phyloP scores from a whole-genome alignment of 2,113 vertebrate species.

The Collichthys lucidus region DNA sequence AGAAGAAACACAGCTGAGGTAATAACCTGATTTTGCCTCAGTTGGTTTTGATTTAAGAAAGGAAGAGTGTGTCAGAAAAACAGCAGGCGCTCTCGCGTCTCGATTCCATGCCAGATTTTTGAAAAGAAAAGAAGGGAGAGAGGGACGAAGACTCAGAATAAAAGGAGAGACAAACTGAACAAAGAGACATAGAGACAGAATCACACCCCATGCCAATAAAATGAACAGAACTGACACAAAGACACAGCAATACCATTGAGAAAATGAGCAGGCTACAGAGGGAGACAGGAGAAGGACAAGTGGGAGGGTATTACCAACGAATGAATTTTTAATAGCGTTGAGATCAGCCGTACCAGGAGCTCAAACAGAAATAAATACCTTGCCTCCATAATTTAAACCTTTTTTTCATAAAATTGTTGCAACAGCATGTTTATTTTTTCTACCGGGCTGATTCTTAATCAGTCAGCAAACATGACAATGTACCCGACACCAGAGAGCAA shows the following conservation, averaged over 20 bases:
- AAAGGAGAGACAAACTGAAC: conserved; percentile 67
- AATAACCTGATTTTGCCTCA: conserved; percentile 80
- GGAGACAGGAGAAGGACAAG: conserved; percentile 45
- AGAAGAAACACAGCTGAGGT: conserved; percentile 68
- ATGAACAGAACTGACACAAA: conserved; percentile 74
- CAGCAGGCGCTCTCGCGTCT: conserved; percentile 74
- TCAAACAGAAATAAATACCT: conserved; percentile 69
- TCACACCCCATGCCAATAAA: conserved; percentile 67
- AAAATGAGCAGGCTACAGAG: conserved; percentile 46
- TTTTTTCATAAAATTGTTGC: conserved; percentile 30
- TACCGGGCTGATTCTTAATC: conserved; percentile 56
- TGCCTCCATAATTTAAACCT: conserved; percentile 49
- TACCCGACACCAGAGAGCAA: conserved; percentile 55
- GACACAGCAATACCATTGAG: conserved; percentile 61
- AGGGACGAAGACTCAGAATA: conserved; percentile 53
- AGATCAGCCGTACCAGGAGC: conserved; percentile 59
- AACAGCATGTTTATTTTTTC: conserved; percentile 39
- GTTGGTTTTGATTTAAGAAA: conserved; percentile 80
- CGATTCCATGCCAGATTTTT: conserved; percentile 71
- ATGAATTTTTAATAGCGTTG: conserved; percentile 71
- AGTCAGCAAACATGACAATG: conserved; percentile 66
- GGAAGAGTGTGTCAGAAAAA: conserved; percentile 79
- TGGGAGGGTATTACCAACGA: conserved; percentile 64
- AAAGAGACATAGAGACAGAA: conserved; percentile 67
- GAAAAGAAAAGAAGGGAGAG: conserved; percentile 48